These are phyloP conservation scores for Petaurus breviceps DNA, from an alignment of 2,113 vertebrate species.

Conservation along the genomic window DNA sequence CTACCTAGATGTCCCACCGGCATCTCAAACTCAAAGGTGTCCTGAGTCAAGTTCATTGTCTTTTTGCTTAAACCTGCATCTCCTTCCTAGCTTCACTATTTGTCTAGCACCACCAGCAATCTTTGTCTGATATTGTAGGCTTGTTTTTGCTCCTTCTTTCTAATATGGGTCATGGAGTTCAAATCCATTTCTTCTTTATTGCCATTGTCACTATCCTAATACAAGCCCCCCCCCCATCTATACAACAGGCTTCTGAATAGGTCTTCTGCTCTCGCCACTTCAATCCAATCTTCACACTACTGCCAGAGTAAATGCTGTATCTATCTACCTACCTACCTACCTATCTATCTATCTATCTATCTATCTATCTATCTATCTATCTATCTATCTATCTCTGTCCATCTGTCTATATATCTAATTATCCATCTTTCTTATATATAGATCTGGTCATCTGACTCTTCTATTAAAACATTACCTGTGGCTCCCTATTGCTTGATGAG, in stretches of 20 bases:
- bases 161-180: background rate
- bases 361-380: background rate
- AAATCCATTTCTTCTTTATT: background rate
- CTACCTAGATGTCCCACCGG: background rate
- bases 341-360: background rate
- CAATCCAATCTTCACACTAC: background rate
- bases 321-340: background rate
- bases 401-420: background rate
- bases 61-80: background rate
- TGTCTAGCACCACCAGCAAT: background rate
- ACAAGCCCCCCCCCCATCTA: background rate
- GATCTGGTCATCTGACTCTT: background rate
- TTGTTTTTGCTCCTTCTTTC: background rate
- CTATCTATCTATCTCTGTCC: background rate
- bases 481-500: background rate
- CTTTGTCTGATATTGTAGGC: background rate
- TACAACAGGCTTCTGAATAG: background rate
- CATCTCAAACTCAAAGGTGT: background rate
- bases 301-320: background rate
- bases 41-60: background rate
- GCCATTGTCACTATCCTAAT: background rate
- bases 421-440: background rate
- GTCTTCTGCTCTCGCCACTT: background rate
- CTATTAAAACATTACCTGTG: background rate
- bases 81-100: background rate